phyloP scores from a whole-genome alignment of 2,888 invertebrate genomes.

The Gortyna flavago region DNA sequence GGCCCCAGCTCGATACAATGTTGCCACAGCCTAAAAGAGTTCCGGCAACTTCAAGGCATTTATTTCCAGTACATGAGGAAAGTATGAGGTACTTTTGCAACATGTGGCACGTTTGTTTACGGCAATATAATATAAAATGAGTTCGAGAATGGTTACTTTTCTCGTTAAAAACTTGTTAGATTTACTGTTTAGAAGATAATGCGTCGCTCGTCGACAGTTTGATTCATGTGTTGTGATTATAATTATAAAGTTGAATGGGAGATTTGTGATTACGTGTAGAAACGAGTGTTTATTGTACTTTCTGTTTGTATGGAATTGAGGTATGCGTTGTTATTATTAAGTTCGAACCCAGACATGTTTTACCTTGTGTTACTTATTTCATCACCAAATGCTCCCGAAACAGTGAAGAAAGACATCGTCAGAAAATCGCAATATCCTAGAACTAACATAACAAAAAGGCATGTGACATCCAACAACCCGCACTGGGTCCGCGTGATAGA shows the following conservation, averaged over 20 bases:
- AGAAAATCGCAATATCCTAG: neutral
- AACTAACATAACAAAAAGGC: too few relatives aligned
- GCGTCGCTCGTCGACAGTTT: slow-evolving; percentile 50
- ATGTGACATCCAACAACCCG: neutral
- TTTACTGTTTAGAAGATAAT: slow-evolving; percentile 67
- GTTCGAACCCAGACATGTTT: neutral
- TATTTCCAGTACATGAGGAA: slow-evolving; percentile 39
- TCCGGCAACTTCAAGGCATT: slow-evolving; percentile 18
- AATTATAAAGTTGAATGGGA: slow-evolving; percentile 46
- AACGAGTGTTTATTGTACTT: slow-evolving; percentile 31
- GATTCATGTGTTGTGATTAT: slow-evolving; percentile 54
- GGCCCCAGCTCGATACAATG: slow-evolving; percentile 19
- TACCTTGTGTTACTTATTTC: neutral
- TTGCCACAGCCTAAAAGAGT: slow-evolving; percentile 38
- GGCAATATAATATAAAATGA: slow-evolving; percentile 51
- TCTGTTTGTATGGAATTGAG: slow-evolving; percentile 4
- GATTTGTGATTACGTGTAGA: slow-evolving; percentile 15
- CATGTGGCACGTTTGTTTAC: slow-evolving; percentile 54
- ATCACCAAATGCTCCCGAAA: neutral
- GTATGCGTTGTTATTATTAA: neutral
- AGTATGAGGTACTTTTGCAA: slow-evolving; percentile 22
- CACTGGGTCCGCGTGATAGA: too few relatives aligned
- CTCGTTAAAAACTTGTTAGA: slow-evolving; percentile 69
- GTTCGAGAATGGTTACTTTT: slow-evolving; percentile 64
- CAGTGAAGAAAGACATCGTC: neutral